phyloP scores from a whole-genome alignment of 1,140 invertebrate genomes.

The Tachypleus tridentatus region DNA sequence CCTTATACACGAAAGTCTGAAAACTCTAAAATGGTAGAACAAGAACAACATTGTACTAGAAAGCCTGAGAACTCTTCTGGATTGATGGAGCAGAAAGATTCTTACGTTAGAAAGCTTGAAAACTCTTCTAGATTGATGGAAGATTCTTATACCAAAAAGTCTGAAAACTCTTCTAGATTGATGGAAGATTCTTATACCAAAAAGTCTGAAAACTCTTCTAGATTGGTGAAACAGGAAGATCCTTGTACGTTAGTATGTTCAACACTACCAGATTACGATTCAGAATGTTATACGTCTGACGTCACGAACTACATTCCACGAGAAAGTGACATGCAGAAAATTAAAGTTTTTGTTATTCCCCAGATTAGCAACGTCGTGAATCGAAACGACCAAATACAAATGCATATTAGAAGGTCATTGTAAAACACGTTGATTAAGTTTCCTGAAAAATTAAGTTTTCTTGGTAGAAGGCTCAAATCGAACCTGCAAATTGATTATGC shows the following conservation, averaged over 20 bases:
- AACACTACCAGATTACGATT: too few species aligned
- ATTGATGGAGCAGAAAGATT: neutral
- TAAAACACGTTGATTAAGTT: neutral
- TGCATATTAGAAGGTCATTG: slow-evolving; percentile 9
- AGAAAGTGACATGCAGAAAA: neutral
- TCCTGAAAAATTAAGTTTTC: too few species aligned
- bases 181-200: neutral
- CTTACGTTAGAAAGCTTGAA: neutral
- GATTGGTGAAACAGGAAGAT: too few species aligned
- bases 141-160: neutral
- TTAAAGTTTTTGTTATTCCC: slow-evolving; percentile 5
- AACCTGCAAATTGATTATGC: too few species aligned
- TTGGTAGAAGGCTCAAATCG: too few species aligned
- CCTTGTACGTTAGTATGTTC: too few species aligned
- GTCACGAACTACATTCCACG: neutral
- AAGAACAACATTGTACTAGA: too few species aligned
- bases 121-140: neutral
- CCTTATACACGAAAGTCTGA: too few species aligned
- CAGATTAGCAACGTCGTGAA: slow-evolving; percentile 7
- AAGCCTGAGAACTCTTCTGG: too few species aligned
- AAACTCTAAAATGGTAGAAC: too few species aligned
- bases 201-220: neutral
- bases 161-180: neutral
- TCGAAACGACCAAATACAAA: slow-evolving; percentile 6
- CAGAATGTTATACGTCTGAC: too few species aligned